These are phyloP conservation scores for Patiria miniata DNA, from an alignment of 35 echinoderm and acorn worm species.

Conservation along the genomic window DNA sequence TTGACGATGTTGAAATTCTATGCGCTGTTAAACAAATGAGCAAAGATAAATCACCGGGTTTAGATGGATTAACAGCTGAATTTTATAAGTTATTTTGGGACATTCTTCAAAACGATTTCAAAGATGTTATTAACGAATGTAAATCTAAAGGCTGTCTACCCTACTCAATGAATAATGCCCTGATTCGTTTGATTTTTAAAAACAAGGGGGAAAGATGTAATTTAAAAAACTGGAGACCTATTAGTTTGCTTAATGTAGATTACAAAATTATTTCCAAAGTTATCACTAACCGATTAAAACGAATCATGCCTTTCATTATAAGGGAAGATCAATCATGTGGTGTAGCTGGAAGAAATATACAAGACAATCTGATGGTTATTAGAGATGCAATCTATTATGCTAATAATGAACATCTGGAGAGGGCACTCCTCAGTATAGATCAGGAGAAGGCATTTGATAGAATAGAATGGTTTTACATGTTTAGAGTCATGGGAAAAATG, in stretches of 20 bases:
- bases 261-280: slow-evolving; percentile 60
- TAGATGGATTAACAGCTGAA: neutral
- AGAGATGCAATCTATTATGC: slow-evolving; percentile 39
- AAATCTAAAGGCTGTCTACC: neutral
- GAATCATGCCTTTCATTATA: slow-evolving; percentile 39
- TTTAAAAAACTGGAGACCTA: slow-evolving; percentile 64
- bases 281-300: slow-evolving; percentile 14
- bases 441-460: slow-evolving; percentile 58
- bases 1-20: neutral
- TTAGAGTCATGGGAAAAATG: slow-evolving; percentile 25
- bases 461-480: slow-evolving; percentile 30
- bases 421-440: slow-evolving; percentile 38
- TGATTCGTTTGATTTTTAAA: neutral
- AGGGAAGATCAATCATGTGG: slow-evolving; percentile 26
- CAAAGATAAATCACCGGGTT: neutral
- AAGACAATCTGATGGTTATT: slow-evolving; percentile 25
- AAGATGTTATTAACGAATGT: neutral
- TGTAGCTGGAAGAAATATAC: slow-evolving; percentile 5
- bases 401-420: neutral
- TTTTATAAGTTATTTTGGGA: neutral
- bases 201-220: neutral
- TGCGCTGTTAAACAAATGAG: neutral
- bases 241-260: slow-evolving; percentile 54
- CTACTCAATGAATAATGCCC: neutral
- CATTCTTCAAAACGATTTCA: neutral